These are phyloP conservation scores for Branchellion lobata DNA, from an alignment of 2,888 invertebrate species.

Conservation along the genomic window DNA sequence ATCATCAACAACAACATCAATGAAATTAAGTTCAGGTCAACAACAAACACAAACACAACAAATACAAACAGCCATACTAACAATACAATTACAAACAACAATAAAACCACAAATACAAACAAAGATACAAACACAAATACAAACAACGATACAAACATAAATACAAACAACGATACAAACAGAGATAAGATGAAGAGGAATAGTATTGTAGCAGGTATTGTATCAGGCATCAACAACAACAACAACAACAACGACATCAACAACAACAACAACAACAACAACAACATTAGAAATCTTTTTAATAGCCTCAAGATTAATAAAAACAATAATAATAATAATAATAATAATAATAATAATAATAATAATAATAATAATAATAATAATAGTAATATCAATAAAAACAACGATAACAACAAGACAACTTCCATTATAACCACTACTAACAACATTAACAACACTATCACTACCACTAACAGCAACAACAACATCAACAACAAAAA, in stretches of 20 bases:
- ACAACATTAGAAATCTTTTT: not conserved
- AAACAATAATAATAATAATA: not conserved
- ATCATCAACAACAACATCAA: slow-evolving; percentile 3
- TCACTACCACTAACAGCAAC: not conserved
- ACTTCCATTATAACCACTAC: not conserved
- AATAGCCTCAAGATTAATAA: not conserved
- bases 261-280: slow-evolving; percentile 14
- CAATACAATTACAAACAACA: not conserved
- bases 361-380: slow-evolving; percentile 15
- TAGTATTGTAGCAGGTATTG: not conserved
- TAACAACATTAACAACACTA: not conserved
- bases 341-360: slow-evolving; percentile 6
- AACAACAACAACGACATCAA: not conserved
- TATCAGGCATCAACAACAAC: not conserved
- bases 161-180: not conserved
- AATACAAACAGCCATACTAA: not conserved
- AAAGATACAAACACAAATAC: not conserved
- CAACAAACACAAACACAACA: not conserved
- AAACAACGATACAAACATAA: not conserved
- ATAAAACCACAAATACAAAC: not conserved
- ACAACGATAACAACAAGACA: not conserved
- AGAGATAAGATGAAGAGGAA: not conserved
- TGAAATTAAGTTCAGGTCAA: not conserved
- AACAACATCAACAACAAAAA: not conserved
- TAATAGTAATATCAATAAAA: not conserved